Evolutionary conservation across 2,888 invertebrate genomes (phyloP).

Genomic region (Scaptomyza flava): DNA sequence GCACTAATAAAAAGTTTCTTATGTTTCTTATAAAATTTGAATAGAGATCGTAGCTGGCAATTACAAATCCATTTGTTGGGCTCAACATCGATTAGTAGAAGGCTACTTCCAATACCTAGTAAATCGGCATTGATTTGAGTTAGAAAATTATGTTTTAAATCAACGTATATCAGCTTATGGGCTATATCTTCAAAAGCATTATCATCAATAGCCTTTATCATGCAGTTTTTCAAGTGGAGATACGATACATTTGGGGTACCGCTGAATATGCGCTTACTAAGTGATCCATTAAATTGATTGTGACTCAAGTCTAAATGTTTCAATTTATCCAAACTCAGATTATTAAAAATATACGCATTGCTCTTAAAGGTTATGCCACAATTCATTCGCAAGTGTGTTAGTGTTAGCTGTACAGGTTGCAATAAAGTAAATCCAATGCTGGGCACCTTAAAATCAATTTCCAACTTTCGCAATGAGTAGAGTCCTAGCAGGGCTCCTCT

Average conservation of each 20-base stretch:
- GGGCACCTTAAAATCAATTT: constrained; percentile 57
- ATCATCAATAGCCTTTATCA: constrained; percentile 64
- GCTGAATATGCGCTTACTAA: constrained; percentile 59
- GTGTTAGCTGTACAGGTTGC: constrained; percentile 77
- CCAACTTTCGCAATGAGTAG: constrained; percentile 63
- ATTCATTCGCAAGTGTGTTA: constrained; percentile 68
- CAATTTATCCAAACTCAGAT: constrained; percentile 61
- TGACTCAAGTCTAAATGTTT: constrained; percentile 72
- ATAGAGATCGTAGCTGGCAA: constrained; percentile 63
- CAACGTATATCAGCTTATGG: constrained; percentile 58
- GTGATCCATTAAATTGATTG: constrained; percentile 66
- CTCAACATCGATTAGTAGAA: constrained; percentile 59
- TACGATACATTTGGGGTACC: constrained; percentile 68
- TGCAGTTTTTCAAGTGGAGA: constrained; percentile 63
- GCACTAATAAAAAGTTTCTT: constrained; percentile 64
- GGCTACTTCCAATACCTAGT: constrained; percentile 2
- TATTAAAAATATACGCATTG: constrained; percentile 65
- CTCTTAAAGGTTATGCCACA: constrained; percentile 52
- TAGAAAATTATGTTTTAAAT: constrained; percentile 75
- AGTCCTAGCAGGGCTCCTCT: constrained; percentile 76
- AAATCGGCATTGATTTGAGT: constrained; percentile 53
- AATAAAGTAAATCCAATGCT: constrained; percentile 68
- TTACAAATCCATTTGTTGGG: constrained; percentile 78
- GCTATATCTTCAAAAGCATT: constrained; percentile 71
- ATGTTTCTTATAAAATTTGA: constrained; percentile 49